Conservation (phyloP, 2,888 invertebrate species). For the Seladonia tumulorum region DNA sequence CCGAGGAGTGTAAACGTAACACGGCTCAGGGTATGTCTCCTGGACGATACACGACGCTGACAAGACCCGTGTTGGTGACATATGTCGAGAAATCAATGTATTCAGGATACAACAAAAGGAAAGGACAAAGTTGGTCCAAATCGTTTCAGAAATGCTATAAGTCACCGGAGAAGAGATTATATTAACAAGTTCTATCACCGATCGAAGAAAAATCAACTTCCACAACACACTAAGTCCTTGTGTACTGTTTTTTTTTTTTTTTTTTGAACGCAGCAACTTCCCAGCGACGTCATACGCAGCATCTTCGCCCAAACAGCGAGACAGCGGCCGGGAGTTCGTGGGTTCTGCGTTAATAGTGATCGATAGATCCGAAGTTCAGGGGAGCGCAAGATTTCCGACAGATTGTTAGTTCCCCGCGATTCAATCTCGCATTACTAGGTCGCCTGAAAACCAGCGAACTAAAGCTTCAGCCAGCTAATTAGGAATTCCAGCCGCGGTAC, state of each 20-base stretch:
- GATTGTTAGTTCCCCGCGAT: slow-evolving; percentile 1
- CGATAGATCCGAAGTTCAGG: neutral
- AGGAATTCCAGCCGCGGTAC: slow-evolving; percentile 18
- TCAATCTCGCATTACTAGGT: slow-evolving; percentile 14
- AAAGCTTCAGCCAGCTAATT: slow-evolving; percentile 13
- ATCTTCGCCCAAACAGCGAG: neutral
- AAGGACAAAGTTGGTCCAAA: too few relatives aligned
- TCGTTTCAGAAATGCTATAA: too few relatives aligned
- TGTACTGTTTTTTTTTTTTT: too few relatives aligned
- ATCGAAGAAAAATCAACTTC: neutral
- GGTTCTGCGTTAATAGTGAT: slow-evolving; percentile 7
- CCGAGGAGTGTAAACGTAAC: too few relatives aligned
- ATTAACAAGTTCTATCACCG: neutral
- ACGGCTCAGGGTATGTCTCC: too few relatives aligned
- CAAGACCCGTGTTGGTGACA: too few relatives aligned
- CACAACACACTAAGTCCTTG: neutral
- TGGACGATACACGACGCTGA: too few relatives aligned
- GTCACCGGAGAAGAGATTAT: neutral
- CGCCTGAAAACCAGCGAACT: slow-evolving; percentile 7
- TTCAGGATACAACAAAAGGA: too few relatives aligned
- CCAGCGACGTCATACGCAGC: neutral
- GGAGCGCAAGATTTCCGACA: neutral
- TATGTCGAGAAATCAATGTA: too few relatives aligned
- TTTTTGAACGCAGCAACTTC: neutral
- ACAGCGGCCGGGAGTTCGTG: neutral